Conservation (phyloP, 2,888 invertebrate genomes). For the Priocnemis perturbator region DNA sequence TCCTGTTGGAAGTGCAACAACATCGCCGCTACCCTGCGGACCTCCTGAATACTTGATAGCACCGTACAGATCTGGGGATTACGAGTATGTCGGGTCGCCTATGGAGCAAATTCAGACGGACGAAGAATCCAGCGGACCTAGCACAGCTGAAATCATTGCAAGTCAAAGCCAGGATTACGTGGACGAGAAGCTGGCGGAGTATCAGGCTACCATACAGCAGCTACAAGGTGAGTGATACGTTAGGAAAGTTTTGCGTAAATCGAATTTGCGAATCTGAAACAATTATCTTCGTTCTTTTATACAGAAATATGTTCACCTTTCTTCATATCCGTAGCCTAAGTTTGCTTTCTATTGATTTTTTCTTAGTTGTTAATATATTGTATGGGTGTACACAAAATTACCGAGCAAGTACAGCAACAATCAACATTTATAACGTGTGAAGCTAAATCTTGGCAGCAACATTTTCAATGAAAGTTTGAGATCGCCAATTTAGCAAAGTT, state of each 20-base stretch:
- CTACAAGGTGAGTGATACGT: conserved; percentile 79
- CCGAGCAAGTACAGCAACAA: too few species aligned
- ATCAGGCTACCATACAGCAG: conserved; percentile 93
- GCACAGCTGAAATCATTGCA: conserved; percentile 94
- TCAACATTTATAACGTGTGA: too few species aligned
- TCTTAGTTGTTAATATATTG: too few species aligned
- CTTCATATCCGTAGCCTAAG: too few species aligned
- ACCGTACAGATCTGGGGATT: conserved; percentile 78
- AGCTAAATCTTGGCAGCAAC: too few species aligned
- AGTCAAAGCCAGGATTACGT: conserved; percentile 96
- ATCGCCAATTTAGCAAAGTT: too few species aligned
- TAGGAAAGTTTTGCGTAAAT: background rate
- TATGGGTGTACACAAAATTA: too few species aligned
- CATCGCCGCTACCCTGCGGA: conserved; percentile 67
- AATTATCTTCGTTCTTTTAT: too few species aligned
- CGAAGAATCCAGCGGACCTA: conserved; percentile 87
- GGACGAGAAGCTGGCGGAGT: conserved; percentile 94
- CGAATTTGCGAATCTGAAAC: too few species aligned
- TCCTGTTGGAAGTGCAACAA: conserved; percentile 61
- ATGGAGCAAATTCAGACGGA: conserved; percentile 84
- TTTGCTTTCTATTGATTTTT: too few species aligned
- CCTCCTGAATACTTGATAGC: conserved; percentile 74
- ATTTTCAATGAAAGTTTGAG: too few species aligned
- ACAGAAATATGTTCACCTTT: too few species aligned
- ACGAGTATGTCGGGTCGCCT: conserved; percentile 86